A percentile compares a stretch with the other conserved stretches of the same genome.
Evolutionary conservation across 53 echinoderm and acorn worm genomes (phyloP).

Genomic region (Astropecten irregularis): DNA sequence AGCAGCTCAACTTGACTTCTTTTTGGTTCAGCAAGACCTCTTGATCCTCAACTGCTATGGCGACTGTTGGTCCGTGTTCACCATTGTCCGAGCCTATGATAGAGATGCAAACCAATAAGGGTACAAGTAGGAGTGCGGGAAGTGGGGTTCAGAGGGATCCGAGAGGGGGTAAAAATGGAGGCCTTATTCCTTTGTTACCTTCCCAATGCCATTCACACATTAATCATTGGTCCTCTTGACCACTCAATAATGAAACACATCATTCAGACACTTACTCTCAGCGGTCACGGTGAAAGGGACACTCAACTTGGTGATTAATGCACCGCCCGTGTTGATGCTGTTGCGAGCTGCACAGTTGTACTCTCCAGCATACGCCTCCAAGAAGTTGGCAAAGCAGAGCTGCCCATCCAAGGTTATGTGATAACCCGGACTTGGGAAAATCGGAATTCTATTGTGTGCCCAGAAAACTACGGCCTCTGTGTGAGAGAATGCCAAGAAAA

Average conservation of each 20-base stretch:
- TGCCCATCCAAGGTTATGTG: slow-evolving; percentile 53
- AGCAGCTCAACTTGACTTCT: slow-evolving; percentile 71
- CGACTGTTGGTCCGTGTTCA: slow-evolving; percentile 10
- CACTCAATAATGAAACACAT: too few relatives aligned
- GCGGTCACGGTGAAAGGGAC: slow-evolving; percentile 22
- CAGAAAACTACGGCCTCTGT: slow-evolving; percentile 55
- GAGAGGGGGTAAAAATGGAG: background rate
- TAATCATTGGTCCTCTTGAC: too few relatives aligned
- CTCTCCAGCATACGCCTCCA: slow-evolving; percentile 11
- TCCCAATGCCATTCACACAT: too few relatives aligned
- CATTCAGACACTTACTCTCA: too few relatives aligned
- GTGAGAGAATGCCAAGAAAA: background rate
- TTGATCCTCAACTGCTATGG: slow-evolving; percentile 30
- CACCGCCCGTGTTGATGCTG: slow-evolving; percentile 9
- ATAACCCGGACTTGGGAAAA: background rate
- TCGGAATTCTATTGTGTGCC: slow-evolving; percentile 9
- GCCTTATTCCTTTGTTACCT: too few relatives aligned
- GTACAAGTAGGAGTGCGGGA: background rate
- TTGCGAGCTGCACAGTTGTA: slow-evolving; percentile 64
- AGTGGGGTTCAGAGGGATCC: background rate
- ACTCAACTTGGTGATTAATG: slow-evolving; percentile 12
- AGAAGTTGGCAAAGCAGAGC: slow-evolving; percentile 69
- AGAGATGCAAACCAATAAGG: background rate
- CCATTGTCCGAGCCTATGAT: background rate
- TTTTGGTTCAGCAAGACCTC: slow-evolving; percentile 42